Evolutionary conservation across 2,888 invertebrate genomes (phyloP), one percentile per base, ranked within the genome.

Genomic region (Automeris io): DNA sequence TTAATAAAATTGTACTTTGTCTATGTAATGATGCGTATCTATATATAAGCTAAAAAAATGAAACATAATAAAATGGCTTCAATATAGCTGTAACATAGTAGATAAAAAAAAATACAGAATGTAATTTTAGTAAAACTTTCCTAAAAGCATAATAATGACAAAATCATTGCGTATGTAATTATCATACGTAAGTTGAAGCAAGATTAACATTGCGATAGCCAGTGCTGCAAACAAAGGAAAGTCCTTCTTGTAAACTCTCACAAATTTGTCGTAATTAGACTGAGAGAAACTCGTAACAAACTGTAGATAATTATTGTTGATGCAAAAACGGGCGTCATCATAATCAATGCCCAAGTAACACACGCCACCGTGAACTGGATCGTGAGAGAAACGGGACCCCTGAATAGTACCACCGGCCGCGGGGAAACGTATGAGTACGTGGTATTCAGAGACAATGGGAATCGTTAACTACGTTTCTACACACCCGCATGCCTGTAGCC

Each of bases 351-450:
- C 8, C 64, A 71, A 73, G 74, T 75, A 80, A 70, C 70, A 80
- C 76, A 80, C 77, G 74, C 70, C 43, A 41, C 70, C 64, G 51
- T 60, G 57, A 86, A 81, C 67, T 82, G 70, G 80, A 78, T 76
- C 85, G 85, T 86, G 85, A 80, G 85, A 86, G 75, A 78, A 81
- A 82, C 79, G 81, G 81, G 76, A 80, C 65, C 65, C 71, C 62
- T 72, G 64, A 73, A 77, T 73, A 66, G 64, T 63, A 59, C 61
- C 72, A 63, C 61, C 67, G 61, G 59, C 62, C 45, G 70, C 22
- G 22, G 76, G 78, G 78, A 81, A 80, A 79, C 73, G 62, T 58
- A 67, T 66, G 67, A 62, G 59, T 57, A 67, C 61, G 58, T 54
- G 54, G 61, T 70, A 73, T 68, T 72, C 70, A 72, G 63, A 66